Conservation (phyloP, 2,797 vertebrate species). For the Erethizon dorsatum region DNA sequence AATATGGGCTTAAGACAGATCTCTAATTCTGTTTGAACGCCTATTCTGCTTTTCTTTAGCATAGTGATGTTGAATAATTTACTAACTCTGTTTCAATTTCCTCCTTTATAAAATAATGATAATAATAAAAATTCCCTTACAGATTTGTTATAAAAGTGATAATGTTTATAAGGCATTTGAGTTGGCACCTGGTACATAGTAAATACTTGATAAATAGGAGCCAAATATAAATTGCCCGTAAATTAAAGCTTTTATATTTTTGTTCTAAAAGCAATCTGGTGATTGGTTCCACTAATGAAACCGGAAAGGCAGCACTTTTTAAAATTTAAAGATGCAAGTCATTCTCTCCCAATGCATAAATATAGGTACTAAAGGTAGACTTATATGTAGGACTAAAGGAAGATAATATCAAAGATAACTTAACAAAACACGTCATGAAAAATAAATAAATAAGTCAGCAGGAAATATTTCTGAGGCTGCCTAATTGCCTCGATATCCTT, state of each 20-base stretch:
- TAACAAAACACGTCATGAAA: constrained; percentile 25
- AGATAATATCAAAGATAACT: not conserved
- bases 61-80: not conserved
- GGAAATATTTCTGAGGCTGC: constrained; percentile 44
- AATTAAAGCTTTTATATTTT: not conserved
- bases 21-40: not conserved
- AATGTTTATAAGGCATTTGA: not conserved
- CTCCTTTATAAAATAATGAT: not conserved
- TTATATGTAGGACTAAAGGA: not conserved
- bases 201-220: not conserved
- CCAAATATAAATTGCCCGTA: constrained; percentile 2
- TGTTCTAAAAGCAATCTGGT: not conserved
- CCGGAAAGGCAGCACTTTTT: not conserved
- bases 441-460: not conserved
- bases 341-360: not conserved
- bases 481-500: constrained; percentile 28
- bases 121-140: constrained; percentile 1
- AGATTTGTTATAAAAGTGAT: not conserved
- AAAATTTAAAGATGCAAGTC: not conserved
- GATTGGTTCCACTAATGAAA: constrained; percentile 32
- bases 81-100: not conserved
- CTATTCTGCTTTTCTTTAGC: not conserved
- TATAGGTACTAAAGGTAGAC: not conserved
- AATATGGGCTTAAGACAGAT: not conserved
- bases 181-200: not conserved